A percentile compares a stretch with the other conserved stretches of the same genome.
Conservation (phyloP, 2,113 vertebrate species). For the Madoqua kirkii region DNA sequence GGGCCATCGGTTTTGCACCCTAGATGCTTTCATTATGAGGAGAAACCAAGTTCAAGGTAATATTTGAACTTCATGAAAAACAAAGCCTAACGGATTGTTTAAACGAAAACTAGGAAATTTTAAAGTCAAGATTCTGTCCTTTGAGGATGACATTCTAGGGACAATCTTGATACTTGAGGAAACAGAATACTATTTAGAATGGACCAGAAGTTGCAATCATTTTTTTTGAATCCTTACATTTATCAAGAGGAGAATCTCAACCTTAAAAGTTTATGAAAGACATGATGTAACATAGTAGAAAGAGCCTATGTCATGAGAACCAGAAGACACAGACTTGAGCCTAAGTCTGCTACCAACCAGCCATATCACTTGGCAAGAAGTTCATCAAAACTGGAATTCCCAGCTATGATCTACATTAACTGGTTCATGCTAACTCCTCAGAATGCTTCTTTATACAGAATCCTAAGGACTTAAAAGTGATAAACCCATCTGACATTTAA, state of each 20-base stretch:
- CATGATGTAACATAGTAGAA: neutral
- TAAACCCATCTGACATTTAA: neutral
- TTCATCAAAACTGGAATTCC: neutral
- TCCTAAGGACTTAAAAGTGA: neutral
- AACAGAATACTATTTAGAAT: constrained; percentile 8
- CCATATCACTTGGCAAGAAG: neutral
- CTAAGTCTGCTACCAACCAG: neutral
- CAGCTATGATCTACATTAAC: neutral
- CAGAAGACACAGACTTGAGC: neutral
- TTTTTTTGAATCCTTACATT: neutral
- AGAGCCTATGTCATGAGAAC: neutral
- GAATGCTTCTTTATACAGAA: neutral
- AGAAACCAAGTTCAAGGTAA: constrained; percentile 25
- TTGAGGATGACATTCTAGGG: neutral
- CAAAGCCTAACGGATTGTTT: neutral
- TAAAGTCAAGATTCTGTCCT: neutral
- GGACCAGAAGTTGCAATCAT: neutral
- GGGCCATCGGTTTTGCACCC: neutral
- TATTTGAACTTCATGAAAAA: neutral
- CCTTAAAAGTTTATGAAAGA: neutral
- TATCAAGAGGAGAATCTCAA: neutral
- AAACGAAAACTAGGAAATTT: neutral
- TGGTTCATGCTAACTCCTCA: neutral
- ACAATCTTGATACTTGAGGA: neutral
- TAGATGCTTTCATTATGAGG: neutral